Percentiles rank a stretch among this genome's conserved stretches.
phyloP scores from a whole-genome alignment of 2,888 invertebrate genomes.

The Diloba caeruleocephala region DNA sequence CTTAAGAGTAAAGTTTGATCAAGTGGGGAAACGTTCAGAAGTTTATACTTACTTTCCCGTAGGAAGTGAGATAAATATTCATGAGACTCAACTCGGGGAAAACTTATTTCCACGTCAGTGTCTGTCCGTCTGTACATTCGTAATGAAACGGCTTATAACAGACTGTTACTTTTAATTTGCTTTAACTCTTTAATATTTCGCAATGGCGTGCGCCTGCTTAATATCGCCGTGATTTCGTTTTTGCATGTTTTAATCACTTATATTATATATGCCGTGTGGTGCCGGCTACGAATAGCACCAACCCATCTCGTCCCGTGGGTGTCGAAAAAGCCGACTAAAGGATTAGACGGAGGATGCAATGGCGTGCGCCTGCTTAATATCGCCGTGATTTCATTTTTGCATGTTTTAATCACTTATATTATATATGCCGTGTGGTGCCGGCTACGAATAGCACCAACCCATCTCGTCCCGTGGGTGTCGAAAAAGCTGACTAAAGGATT shows the following conservation, averaged over 20 bases:
- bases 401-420: no score
- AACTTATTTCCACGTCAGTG: constrained; percentile 86
- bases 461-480: no score
- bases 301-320: no score
- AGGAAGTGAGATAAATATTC: constrained; percentile 86
- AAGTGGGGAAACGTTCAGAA: constrained; percentile 85
- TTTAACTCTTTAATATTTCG: constrained; percentile 66
- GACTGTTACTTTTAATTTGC: constrained; percentile 74
- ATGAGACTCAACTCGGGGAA: constrained; percentile 82
- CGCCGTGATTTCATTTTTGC: no score
- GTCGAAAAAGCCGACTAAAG: no score
- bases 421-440: no score
- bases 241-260: constrained; percentile 14
- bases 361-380: no score
- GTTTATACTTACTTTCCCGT: constrained; percentile 77
- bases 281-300: no score
- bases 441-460: no score
- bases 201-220: constrained; percentile 30
- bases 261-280: no score
- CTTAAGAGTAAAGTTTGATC: constrained; percentile 85
- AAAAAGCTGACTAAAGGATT: no score
- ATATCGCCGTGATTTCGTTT: constrained; percentile 30
- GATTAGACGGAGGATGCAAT: no score
- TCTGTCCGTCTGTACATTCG: constrained; percentile 83
- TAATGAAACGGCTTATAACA: constrained; percentile 81